phyloP scores from a whole-genome alignment of 2,797 vertebrate species.

The Sebastes iracundus region DNA sequence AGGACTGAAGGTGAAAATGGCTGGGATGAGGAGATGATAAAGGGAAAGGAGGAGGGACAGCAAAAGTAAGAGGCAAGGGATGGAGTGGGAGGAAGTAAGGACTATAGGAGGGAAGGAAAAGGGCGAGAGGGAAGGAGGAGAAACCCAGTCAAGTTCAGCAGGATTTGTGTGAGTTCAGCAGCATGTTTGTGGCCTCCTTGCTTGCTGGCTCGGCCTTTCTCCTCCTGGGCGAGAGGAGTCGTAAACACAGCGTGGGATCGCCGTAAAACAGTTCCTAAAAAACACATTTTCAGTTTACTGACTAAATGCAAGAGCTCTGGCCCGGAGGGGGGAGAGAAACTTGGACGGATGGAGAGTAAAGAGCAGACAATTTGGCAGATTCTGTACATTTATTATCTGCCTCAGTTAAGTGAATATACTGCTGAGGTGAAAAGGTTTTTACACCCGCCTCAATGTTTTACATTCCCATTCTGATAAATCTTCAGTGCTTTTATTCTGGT shows the following conservation, averaged over 20 bases:
- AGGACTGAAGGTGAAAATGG: background rate
- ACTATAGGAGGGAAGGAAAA: background rate
- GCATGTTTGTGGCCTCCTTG: conserved; percentile 34
- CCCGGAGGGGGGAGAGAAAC: conserved; percentile 39
- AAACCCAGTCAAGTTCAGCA: background rate
- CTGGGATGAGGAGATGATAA: background rate
- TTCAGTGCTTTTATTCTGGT: background rate
- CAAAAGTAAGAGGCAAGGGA: background rate
- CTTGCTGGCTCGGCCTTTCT: conserved; percentile 42
- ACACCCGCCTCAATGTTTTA: background rate
- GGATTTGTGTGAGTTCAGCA: conserved; percentile 26
- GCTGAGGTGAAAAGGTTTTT: conserved; percentile 28
- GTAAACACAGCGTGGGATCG: conserved; percentile 67
- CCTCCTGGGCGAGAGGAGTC: conserved; percentile 49
- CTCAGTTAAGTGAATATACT: conserved; percentile 17
- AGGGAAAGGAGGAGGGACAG: background rate
- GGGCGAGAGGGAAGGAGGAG: background rate
- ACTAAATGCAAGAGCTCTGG: conserved; percentile 54
- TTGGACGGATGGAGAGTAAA: conserved; percentile 28
- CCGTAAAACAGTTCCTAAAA: conserved; percentile 74
- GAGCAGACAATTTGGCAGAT: conserved; percentile 36
- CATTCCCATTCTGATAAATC: background rate
- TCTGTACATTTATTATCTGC: conserved; percentile 32
- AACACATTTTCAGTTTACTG: conserved; percentile 68
- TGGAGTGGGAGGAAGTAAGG: background rate